phyloP scores from a whole-genome alignment of 2,113 vertebrate genomes.

The Mesocricetus auratus region DNA sequence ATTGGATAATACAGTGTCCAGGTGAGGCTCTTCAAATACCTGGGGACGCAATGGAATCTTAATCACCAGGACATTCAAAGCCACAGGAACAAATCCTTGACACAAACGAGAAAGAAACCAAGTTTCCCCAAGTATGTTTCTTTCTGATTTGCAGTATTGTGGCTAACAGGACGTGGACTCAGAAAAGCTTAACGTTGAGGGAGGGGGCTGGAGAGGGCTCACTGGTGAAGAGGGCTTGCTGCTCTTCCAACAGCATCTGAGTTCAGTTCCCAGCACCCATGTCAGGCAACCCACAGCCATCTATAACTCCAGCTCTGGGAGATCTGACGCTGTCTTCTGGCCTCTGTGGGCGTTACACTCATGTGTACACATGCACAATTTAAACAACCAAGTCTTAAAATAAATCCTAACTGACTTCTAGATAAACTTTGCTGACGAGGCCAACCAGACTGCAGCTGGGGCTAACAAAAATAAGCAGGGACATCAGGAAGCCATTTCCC shows the following conservation, averaged over 20 bases:
- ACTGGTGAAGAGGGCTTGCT: background rate
- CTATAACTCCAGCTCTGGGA: background rate
- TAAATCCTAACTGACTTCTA: background rate
- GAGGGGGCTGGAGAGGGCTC: background rate
- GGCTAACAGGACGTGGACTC: background rate
- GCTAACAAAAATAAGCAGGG: too few relatives aligned
- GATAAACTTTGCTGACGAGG: background rate
- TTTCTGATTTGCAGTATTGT: rapidly evolving
- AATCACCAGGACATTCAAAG: background rate
- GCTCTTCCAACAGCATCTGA: background rate
- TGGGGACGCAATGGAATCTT: background rate
- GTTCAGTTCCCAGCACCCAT: background rate
- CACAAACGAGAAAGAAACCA: background rate
- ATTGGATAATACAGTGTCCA: background rate
- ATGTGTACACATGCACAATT: background rate
- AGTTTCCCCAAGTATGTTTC: background rate
- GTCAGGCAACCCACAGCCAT: background rate
- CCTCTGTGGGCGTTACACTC: background rate
- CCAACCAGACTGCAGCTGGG: background rate
- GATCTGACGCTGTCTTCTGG: background rate
- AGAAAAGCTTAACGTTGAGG: background rate
- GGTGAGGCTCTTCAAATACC: background rate
- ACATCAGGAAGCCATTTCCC: background rate
- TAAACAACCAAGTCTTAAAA: background rate
- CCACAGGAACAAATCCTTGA: background rate